A percentile compares a stretch with the other conserved stretches of the same genome.
Evolutionary conservation across 1,140 invertebrate species (phyloP).

Genomic region (Carcinoscorpius rotundicauda): DNA sequence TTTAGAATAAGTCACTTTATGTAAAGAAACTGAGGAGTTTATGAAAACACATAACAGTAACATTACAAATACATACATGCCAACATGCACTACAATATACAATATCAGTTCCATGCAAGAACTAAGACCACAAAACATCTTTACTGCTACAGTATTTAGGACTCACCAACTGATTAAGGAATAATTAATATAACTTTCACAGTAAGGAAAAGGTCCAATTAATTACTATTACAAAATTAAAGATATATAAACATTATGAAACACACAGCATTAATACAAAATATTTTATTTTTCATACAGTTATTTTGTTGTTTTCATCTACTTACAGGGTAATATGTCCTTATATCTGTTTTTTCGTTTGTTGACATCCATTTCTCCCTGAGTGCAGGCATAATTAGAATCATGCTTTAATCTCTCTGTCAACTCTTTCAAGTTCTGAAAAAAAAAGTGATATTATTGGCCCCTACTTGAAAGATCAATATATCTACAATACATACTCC

Average conservation of each 20-base stretch:
- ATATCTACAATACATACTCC: too few relatives aligned
- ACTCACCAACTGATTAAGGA: background rate
- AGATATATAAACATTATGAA: background rate
- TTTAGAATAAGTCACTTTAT: background rate
- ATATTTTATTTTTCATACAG: background rate
- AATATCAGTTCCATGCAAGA: too few relatives aligned
- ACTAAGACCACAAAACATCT: too few relatives aligned
- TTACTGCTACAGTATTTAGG: too few relatives aligned
- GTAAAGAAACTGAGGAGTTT: background rate
- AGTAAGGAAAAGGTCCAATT: background rate
- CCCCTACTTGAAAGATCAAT: too few relatives aligned
- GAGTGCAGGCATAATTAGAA: slow-evolving; percentile 38
- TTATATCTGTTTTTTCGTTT: slow-evolving; percentile 53
- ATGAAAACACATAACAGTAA: slow-evolving; percentile 5
- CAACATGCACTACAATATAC: too few relatives aligned
- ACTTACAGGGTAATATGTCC: slow-evolving; percentile 58
- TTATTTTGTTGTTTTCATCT: background rate
- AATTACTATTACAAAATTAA: background rate
- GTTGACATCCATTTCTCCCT: slow-evolving; percentile 50
- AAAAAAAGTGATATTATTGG: background rate
- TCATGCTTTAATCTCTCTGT: slow-evolving; percentile 38
- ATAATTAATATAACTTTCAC: background rate
- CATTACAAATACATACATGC: background rate
- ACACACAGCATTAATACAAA: background rate
- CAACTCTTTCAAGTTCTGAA: slow-evolving; percentile 38